Base-by-base conservation (phyloP, 2,888 invertebrate species). In the Eupithecia insigniata region DNA sequence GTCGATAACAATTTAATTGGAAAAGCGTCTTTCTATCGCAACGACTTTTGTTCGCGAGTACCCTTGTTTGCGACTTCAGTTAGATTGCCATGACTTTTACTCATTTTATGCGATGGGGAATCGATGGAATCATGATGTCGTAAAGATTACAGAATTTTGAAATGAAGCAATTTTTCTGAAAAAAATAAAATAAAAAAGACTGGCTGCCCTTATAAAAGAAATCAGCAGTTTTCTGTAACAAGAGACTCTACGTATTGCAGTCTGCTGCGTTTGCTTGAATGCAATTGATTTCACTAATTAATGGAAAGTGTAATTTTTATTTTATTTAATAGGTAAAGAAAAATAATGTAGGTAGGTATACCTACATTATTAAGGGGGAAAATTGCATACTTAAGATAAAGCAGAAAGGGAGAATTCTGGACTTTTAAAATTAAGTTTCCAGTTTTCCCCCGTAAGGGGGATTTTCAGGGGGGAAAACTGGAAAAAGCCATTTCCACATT, bases 1-100 rank as follows among this genome's bases (percentile, higher is more conserved):
- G 77, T 79, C 73, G 73, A 79, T 79, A 81, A 78, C 77, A 74
- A 72, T 74, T 77, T 84, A 83, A 86, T 86, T 85, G 86, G 84
- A 80, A 86, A 84, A 83, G 81, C 77, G 80, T 74, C 78, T 79
- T 76, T 79, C 79, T 80, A 79, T 74, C 71, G 70, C 71, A 75
- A 70, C 66, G 71, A 73, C 71, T 76, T 74, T 70, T 74, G 74
- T 67, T 66, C 69, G 55, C 66, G 67, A 72, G 67, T 71, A 43
- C 69, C 71, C 73, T 73, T 74, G 72, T 71, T 76, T 67, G 77
- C 65, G 65, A 67, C 61, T 68, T 34, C 32, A 66, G 69, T 66
- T 72, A 61, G 69, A 76, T 76, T 76, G 70, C 72, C 70, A 71
- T 55, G 55, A 71, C 66, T 74, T 74, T 69, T 71, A 66, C 51